These are phyloP conservation scores for Celastrina argiolus DNA, from an alignment of 2,888 invertebrate genomes.

Conservation along the genomic window DNA sequence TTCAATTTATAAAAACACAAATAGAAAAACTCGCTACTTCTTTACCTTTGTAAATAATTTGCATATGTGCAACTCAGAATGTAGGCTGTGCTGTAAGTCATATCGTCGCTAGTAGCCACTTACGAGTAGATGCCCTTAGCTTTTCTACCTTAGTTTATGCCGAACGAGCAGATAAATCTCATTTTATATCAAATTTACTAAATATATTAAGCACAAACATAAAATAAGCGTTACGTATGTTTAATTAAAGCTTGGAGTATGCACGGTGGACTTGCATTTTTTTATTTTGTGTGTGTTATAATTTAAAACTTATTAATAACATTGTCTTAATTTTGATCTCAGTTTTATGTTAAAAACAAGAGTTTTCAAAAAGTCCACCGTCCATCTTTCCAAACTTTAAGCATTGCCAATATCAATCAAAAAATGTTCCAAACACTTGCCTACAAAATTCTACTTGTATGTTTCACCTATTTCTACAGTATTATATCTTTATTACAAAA, in stretches of 20 bases:
- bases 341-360: not conserved
- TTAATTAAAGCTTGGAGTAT: not conserved
- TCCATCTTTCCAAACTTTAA: not conserved
- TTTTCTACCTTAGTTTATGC: conserved; percentile 17
- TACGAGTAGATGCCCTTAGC: conserved; percentile 8
- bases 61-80: not conserved
- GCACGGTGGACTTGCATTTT: not conserved
- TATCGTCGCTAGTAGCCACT: not conserved
- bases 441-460: not conserved
- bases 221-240: not conserved
- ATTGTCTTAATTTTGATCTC: not conserved
- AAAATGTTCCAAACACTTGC: conserved; percentile 13
- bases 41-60: not conserved
- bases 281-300: too few species aligned
- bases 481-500: conserved; percentile 10
- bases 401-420: conserved; percentile 11
- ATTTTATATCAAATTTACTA: conserved; percentile 11
- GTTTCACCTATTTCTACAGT: conserved; percentile 14
- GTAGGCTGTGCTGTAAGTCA: conserved; percentile 19
- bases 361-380: not conserved
- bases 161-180: conserved; percentile 4
- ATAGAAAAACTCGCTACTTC: not conserved
- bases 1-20: not conserved
- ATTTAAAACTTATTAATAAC: too few species aligned
- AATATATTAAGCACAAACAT: not conserved